These are phyloP conservation scores for Doryteuthis pealeii DNA, from an alignment of 1,140 invertebrate genomes.

Conservation along the genomic window DNA sequence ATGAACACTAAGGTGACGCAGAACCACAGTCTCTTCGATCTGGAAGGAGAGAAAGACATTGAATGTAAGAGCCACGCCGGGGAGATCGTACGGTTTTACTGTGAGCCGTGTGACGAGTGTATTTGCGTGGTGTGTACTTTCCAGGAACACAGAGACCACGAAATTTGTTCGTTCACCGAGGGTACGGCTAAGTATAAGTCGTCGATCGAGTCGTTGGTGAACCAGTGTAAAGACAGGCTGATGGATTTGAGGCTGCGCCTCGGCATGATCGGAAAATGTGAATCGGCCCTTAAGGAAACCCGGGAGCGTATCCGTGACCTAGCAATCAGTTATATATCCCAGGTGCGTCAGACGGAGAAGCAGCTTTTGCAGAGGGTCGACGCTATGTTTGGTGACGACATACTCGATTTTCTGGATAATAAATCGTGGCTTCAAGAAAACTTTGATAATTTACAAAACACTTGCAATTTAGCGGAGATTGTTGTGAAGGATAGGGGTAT, in stretches of 20 bases:
- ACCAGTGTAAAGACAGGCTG: slow-evolving; percentile 40
- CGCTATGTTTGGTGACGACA: slow-evolving; percentile 48
- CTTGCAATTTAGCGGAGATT: slow-evolving; percentile 55
- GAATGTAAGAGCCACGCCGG: slow-evolving; percentile 57
- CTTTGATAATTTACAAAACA: slow-evolving; percentile 52
- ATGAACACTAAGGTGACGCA: slow-evolving; percentile 56
- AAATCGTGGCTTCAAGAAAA: slow-evolving; percentile 52
- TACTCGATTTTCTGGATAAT: slow-evolving; percentile 47
- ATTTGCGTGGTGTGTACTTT: slow-evolving; percentile 59
- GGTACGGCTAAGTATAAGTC: slow-evolving; percentile 51
- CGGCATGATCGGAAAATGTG: slow-evolving; percentile 50
- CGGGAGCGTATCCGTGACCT: slow-evolving; percentile 53
- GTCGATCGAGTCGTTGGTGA: slow-evolving; percentile 43
- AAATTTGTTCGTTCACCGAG: slow-evolving; percentile 57
- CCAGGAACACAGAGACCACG: slow-evolving; percentile 58
- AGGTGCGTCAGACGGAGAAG: slow-evolving; percentile 50
- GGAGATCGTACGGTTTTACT: slow-evolving; percentile 58
- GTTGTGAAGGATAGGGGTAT: slow-evolving; percentile 56
- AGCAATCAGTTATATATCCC: slow-evolving; percentile 53
- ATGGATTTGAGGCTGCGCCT: slow-evolving; percentile 36
- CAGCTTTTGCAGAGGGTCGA: slow-evolving; percentile 51
- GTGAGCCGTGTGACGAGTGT: slow-evolving; percentile 57
- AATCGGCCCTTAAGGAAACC: slow-evolving; percentile 46
- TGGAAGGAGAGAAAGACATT: slow-evolving; percentile 59
- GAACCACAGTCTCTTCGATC: slow-evolving; percentile 57